Conservation (phyloP, 2,797 vertebrate genomes). For the Carapus acus region DNA sequence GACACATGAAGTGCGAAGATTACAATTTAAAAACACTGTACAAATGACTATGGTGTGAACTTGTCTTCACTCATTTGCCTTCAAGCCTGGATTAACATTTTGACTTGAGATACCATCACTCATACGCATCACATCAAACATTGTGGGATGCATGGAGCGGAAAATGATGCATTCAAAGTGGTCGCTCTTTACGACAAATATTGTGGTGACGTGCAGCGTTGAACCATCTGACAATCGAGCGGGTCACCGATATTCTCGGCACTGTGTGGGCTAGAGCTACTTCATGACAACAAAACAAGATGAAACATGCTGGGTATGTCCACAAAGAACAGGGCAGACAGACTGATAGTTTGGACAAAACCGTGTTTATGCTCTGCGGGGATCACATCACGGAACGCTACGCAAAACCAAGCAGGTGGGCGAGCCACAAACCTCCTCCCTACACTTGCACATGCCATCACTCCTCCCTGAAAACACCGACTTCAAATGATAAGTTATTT, state of each 20-base stretch:
- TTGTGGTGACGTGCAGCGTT: too few species aligned
- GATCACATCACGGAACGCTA: constrained; percentile 19
- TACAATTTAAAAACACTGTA: not conserved
- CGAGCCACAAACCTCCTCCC: constrained; percentile 23
- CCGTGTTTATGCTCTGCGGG: constrained; percentile 25
- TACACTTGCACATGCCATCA: constrained; percentile 30
- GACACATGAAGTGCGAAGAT: constrained; percentile 22
- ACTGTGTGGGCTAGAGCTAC: not conserved
- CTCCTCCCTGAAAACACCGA: constrained; percentile 50
- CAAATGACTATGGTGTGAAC: too few species aligned
- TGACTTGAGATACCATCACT: too few species aligned
- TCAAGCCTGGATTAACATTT: too few species aligned
- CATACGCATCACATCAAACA: too few species aligned
- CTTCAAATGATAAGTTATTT: constrained; percentile 52
- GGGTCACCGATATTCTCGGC: not conserved
- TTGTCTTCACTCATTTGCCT: too few species aligned
- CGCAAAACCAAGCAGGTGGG: constrained; percentile 53
- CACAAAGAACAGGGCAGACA: constrained; percentile 42
- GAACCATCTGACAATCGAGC: too few species aligned
- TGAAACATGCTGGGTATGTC: constrained; percentile 15
- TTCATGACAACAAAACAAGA: constrained; percentile 14
- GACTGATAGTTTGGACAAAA: constrained; percentile 44
- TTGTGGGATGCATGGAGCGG: too few species aligned
- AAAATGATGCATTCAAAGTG: too few species aligned
- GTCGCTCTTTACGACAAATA: too few species aligned